Evolutionary conservation across 2,797 vertebrate genomes (phyloP).

Genomic region (Huso huso): DNA sequence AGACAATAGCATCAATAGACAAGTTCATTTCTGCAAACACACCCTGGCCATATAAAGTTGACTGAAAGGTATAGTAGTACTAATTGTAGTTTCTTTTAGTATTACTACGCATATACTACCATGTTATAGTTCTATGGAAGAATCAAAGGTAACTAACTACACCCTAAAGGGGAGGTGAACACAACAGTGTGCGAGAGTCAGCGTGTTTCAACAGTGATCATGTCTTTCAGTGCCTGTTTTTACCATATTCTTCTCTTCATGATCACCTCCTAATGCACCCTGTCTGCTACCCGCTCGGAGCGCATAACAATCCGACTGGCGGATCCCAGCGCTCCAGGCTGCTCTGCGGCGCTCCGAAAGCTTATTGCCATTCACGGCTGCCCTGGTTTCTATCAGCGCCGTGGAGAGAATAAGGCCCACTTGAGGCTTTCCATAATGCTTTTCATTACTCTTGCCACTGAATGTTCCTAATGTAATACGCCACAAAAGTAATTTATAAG

Average conservation of each 20-base stretch:
- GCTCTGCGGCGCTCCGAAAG: neutral
- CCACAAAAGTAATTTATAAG: slow-evolving; percentile 17
- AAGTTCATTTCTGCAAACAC: too few species aligned
- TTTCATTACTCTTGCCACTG: neutral
- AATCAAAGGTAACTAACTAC: too few species aligned
- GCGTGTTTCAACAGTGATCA: neutral
- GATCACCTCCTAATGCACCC: neutral
- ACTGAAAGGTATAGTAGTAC: too few species aligned
- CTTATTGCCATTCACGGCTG: neutral
- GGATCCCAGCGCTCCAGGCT: neutral
- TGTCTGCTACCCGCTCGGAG: neutral
- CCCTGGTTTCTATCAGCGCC: neutral
- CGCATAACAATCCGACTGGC: too few species aligned
- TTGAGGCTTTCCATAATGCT: neutral
- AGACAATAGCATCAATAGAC: too few species aligned
- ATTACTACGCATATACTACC: too few species aligned
- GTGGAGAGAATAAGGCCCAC: neutral
- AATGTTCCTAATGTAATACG: slow-evolving; percentile 13
- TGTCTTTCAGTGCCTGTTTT: neutral
- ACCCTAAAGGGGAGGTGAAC: too few species aligned
- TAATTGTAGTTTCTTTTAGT: too few species aligned
- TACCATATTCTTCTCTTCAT: neutral
- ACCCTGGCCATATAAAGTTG: too few species aligned
- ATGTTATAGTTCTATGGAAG: too few species aligned
- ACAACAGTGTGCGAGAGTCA: neutral